Evolutionary conservation across 2,113 vertebrate genomes (phyloP).

Genomic region (Trochalopteron elliotii): DNA sequence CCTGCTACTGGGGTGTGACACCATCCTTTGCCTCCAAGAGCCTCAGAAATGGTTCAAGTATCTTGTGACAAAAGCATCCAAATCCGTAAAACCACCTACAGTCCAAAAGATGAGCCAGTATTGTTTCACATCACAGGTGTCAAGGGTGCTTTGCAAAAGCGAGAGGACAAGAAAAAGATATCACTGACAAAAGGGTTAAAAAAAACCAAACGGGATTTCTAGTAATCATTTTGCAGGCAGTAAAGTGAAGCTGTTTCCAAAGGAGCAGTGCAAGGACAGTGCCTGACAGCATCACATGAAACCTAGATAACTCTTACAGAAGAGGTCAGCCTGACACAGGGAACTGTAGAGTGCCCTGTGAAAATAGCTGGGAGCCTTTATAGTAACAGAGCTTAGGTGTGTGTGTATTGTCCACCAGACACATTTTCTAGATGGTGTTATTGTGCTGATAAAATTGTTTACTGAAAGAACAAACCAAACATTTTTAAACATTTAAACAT

Average conservation of each 20-base stretch:
- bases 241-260: not conserved
- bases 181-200: not conserved
- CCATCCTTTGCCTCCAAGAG: not conserved
- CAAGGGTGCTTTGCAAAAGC: not conserved
- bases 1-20: not conserved
- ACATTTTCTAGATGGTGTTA: slow-evolving; percentile 37
- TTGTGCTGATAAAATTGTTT: slow-evolving; percentile 61
- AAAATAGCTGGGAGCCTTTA: not conserved
- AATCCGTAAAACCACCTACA: not conserved
- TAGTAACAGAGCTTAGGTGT: not conserved
- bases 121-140: not conserved
- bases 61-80: not conserved
- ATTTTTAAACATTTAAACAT: slow-evolving; percentile 67
- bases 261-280: not conserved
- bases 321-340: not conserved
- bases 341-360: not conserved
- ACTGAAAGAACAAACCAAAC: slow-evolving; percentile 53
- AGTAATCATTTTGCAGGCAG: not conserved
- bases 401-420: slow-evolving; percentile 31
- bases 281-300: not conserved
- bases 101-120: not conserved
- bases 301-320: not conserved
- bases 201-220: not conserved
- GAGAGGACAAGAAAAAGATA: not conserved
- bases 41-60: not conserved